Base-by-base conservation (phyloP, 1,140 invertebrate species). In the Drosophila jambulina region DNA sequence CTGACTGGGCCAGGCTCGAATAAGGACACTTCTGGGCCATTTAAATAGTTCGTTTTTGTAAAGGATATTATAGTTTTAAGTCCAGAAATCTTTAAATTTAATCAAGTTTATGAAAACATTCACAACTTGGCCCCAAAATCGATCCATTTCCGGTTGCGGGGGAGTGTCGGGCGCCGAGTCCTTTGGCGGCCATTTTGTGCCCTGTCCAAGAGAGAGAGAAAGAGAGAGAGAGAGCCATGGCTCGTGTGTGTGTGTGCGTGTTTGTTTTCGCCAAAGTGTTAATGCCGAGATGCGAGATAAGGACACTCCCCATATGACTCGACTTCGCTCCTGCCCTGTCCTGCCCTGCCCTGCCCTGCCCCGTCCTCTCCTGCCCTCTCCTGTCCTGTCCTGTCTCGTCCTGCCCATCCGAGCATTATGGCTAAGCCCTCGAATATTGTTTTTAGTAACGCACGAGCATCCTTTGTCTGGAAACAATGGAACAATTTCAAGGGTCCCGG, bases 241-340 rank as follows among this genome's bases (percentile, higher is more conserved):
- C 17, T 29, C n/a, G 23, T 3, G 51, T 4, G 19, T 2, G n/a
- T 13, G 63, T 45, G 38, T 49, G 58, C 48, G 48, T 61, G 57
- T 61, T 58, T 67, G 61, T 45, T 58, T 81, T 69, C 75, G 75
- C 46, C n/a, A 61, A 90, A 85, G 85, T 90, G 85, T 91, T 90
- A 90, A 90, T 90, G 85, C 81, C 61, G 57, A 80, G 85, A 90
- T 90, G 86, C 67, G 71, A 80, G 85, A 90, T 90, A 90, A 90
- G 85, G 54, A 62, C 85, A 88, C 85, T 85, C 67, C 70, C 72
- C 78, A 70, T 78, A 60, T 78, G 53, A 80, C 70, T 79, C 59
- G 25, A 65, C 57, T 43, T 17, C 21, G 25, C 61, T 49, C 15
- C 45, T 48, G 23, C 15, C 19, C 43, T 45, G 19, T 2, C 3